Base-by-base conservation (phyloP, 2,888 invertebrate genomes). In the Artemia sinica region DNA sequence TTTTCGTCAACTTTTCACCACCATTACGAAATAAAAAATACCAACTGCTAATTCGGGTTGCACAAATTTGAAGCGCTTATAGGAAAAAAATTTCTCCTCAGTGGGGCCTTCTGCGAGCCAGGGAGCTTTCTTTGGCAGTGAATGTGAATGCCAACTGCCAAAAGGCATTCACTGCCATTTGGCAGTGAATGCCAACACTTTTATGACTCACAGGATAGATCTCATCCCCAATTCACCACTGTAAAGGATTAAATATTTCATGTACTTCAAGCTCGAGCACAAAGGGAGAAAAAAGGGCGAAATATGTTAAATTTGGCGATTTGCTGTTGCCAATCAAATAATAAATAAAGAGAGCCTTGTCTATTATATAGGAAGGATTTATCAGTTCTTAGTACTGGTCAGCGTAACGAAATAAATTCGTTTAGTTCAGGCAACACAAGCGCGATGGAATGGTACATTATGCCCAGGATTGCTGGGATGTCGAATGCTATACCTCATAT, bases 391-490 rank as follows among this genome's bases (percentile, higher is more conserved):
- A 75, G 75, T 87, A 66, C 87, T 86, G 76, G 78, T 92, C 72
- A 98, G 98, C 65, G 86, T 99, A 69, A 93, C 75, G 0, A 84
- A 84, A 67, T 86, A 87, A 74, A 79, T 99, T 69, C 84, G 98
- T 63, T 99, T n/a, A n/a, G n/a, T n/a, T 99, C 80, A 85, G 98
- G 50, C 98, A 99, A 77, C 98, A 99, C 77, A 91, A 99, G 91
- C 83, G 87, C 71, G 99, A 98, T 79, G 98, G 99, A 81, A 99
- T 99, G 98, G 98, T 98, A 72, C 98, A 99, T 79, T 99, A 99
- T 78, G 98, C 98, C 10, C 89, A 91, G 78, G 98, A 99, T 77
- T 99, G 98, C 77, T 99, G 98, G 98, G 98, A 99, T 82, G 97
- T 96, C 1, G 98, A 99, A 78, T 91, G 91, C 76, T 83, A 95